Base-by-base conservation (phyloP, 2,797 vertebrate species). In the Acanthurus lineatus region DNA sequence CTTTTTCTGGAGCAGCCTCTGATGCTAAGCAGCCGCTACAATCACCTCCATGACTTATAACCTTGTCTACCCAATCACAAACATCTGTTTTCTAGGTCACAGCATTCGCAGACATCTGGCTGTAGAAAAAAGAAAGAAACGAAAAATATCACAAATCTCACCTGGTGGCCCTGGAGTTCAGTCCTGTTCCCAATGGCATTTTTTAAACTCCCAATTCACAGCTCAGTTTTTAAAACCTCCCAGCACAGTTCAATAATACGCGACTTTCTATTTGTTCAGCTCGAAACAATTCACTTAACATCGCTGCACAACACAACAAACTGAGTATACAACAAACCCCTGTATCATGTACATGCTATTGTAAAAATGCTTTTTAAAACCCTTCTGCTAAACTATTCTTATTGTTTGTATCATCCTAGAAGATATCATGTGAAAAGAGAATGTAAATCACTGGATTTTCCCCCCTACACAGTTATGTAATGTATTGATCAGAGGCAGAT, bases 41-140 rank as follows among this genome's bases (percentile, higher is more conserved):
- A 69, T 70, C 69, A 74, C 76, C 57, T 72, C 61, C 10, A 11
- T 62, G 74, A 76, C 81, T 85, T 76, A 57, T 71, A 62, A 69
- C 56, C 40, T n/a, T 68, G 78, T 81, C 70, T 51, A 6, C 14
- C 45, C 69, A 69, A 57, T 81, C 74, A 60, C 54, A 51, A 67
- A 47, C 71, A 81, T 74, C 61, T 79, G 62, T 84, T 83, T 79
- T 88, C 60, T 58, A 20, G 85, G 82, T 90, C 81, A 73, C 57
- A 38, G 71, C 69, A 69, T 76, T 81, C 76, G 64, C 66, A 71
- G 75, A 77, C 67, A 77, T 81, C 42, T 56, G 53, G n/a, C 60
- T 28, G 54, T 68, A 70, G 58, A 25, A 74, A 74, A 64, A 14
- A 59, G 25, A 42, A 54, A 19, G 4, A 48, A 19, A 17, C 5